A percentile compares a stretch with the other conserved stretches of the same genome.
These are phyloP conservation scores for Semnornis frantzii DNA, from an alignment of 2,113 vertebrate genomes.

Conservation along the genomic window DNA sequence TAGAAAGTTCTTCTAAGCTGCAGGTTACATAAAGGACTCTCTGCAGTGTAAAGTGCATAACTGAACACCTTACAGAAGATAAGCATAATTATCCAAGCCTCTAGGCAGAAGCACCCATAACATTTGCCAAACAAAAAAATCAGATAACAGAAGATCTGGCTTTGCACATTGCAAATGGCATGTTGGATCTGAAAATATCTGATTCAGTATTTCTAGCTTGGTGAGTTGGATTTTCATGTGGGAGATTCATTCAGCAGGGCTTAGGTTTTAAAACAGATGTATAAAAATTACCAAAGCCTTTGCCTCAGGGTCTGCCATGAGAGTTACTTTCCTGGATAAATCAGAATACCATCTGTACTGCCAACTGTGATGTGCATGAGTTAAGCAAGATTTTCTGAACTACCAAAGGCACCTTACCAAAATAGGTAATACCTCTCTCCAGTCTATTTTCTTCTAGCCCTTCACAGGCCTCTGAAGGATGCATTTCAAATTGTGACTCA, in stretches of 20 bases:
- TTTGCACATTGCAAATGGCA: background rate
- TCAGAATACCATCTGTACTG: background rate
- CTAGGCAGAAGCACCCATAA: background rate
- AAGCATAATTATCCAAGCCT: background rate
- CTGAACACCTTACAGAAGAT: background rate
- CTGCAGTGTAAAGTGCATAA: background rate
- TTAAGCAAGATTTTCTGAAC: background rate
- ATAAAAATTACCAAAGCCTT: background rate
- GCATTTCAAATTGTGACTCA: background rate
- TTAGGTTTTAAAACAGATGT: slow-evolving; percentile 21
- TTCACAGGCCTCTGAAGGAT: background rate
- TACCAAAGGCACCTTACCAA: background rate
- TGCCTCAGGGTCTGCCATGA: background rate
- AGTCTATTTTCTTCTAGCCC: background rate
- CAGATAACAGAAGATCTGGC: background rate
- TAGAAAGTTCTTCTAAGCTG: background rate
- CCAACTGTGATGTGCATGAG: background rate
- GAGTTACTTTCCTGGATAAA: slow-evolving; percentile 13
- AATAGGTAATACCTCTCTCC: background rate
- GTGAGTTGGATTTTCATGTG: slow-evolving; percentile 6
- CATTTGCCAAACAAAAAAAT: background rate
- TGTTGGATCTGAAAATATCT: background rate
- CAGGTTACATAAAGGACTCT: background rate
- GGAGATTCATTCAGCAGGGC: background rate
- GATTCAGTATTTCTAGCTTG: background rate